Evolutionary conservation across 2,888 invertebrate genomes (phyloP).

Genomic region (Salpingus planirostris): DNA sequence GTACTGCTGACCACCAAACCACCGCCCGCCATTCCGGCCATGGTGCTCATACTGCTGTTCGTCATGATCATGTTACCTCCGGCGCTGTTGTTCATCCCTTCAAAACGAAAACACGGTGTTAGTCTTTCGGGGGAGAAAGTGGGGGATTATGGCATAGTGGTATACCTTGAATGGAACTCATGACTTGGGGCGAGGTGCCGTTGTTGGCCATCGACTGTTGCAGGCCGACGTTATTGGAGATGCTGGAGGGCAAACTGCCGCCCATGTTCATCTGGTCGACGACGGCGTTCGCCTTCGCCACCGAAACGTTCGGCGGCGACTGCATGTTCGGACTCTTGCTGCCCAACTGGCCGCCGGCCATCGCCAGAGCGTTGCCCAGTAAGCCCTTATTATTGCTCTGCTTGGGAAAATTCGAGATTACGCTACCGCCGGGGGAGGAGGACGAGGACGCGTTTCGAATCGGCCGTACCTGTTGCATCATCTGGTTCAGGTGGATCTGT

Average conservation of each 20-base stretch:
- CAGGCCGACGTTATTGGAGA: conserved; percentile 44
- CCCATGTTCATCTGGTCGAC: conserved; percentile 55
- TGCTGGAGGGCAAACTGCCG: conserved; percentile 47
- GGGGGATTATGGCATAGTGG: too few relatives aligned
- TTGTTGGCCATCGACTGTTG: conserved; percentile 54
- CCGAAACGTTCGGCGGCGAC: conserved; percentile 76
- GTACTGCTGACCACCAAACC: conserved; percentile 64
- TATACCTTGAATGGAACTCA: conserved; percentile 63
- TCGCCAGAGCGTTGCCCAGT: conserved; percentile 61
- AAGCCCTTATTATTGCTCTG: conserved; percentile 65
- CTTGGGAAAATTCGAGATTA: not conserved
- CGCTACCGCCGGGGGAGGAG: too few relatives aligned
- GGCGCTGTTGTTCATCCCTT: conserved; percentile 61
- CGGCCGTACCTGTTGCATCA: conserved; percentile 47
- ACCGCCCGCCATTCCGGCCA: conserved; percentile 62
- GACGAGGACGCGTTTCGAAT: too few relatives aligned
- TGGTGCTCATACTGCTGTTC: conserved; percentile 59
- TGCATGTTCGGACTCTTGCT: conserved; percentile 79
- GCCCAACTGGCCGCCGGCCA: conserved; percentile 67
- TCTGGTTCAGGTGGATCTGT: conserved; percentile 54
- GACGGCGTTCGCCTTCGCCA: conserved; percentile 53
- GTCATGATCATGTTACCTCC: conserved; percentile 71
- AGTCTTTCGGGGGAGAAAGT: too few relatives aligned
- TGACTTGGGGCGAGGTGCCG: conserved; percentile 61
- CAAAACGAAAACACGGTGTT: too few relatives aligned